Evolutionary conservation across 2,888 invertebrate species (phyloP), one percentile per base, ranked within the genome.

Genomic region (Exephanes ischioxanthus): DNA sequence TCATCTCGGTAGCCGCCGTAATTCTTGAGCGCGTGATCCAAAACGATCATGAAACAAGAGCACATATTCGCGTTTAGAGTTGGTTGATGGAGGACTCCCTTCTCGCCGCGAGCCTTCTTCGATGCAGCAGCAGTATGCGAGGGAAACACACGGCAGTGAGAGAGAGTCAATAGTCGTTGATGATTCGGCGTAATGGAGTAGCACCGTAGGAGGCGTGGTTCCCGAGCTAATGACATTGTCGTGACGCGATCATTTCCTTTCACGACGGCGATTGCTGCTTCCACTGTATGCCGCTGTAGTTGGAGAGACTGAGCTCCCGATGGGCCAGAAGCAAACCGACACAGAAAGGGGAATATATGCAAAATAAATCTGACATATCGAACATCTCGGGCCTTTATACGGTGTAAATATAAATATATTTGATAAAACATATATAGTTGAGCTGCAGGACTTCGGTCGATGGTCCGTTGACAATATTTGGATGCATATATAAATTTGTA

Each of bases 121-220:
- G 53, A 22, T 53, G 37, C 19, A 53, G 19, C 33, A 30, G 19
- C 55, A 26, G 11, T 53, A 51, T 26, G 51, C 67, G 67, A 67
- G 51, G n/a, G 67, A 37, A 48, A 63, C 63, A 19, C 6, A 61
- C 41, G 22, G 26, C 58, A 58, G 58, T 5, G 14, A 48, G 72
- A 75, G 70, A 48, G 68, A 48, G 58, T 79, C 70, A 48, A 45
- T 75, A 22, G 48, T 67, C 30, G 71, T 89, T 86, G 90, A 91
- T 92, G 92, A 92, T 92, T 91, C 90, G 90, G 92, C 92, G 91
- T 93, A 93, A 93, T 92, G 91, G 91, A 90, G 92, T 92, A 92
- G 91, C 91, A 87, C 90, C 90, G 86, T 91, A 90, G 90, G 91
- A 91, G 92, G 91, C 91, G 91, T 90, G 91, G 91, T 87, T 83